phyloP scores from a whole-genome alignment of 2,888 invertebrate species.

The Lottia scabra region DNA sequence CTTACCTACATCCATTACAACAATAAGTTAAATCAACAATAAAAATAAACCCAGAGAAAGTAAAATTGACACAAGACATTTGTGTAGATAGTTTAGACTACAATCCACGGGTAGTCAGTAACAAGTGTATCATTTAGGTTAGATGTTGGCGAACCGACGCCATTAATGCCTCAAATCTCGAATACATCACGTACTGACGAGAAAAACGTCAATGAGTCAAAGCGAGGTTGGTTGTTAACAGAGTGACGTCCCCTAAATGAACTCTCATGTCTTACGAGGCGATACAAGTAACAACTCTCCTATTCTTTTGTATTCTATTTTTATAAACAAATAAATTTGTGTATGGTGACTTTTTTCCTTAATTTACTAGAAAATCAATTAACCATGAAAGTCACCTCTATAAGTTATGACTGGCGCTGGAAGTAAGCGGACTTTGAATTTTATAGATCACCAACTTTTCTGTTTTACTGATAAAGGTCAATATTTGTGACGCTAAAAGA shows the following conservation, averaged over 20 bases:
- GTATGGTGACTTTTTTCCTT: too few species aligned
- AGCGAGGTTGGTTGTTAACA: neutral
- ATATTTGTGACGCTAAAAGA: too few species aligned
- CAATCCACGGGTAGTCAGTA: constrained; percentile 4
- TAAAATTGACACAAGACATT: neutral
- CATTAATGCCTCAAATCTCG: constrained; percentile 1
- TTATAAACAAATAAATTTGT: neutral
- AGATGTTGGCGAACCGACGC: neutral
- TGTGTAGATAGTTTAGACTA: neutral
- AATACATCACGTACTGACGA: neutral
- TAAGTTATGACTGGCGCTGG: too few species aligned
- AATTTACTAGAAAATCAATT: too few species aligned
- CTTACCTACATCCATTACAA: constrained; percentile 4
- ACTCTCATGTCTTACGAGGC: neutral
- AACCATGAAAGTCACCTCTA: too few species aligned
- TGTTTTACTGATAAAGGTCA: too few species aligned
- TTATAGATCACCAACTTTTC: too few species aligned
- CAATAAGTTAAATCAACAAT: neutral
- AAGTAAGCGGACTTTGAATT: too few species aligned
- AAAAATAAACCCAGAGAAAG: neutral
- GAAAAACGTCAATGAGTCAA: constrained; percentile 4
- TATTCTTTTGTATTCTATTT: constrained; percentile 1
- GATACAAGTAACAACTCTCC: neutral
- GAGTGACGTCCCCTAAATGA: neutral
- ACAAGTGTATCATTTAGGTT: neutral